Conservation (phyloP, 2,888 invertebrate species). For the Melipona bicolor region DNA sequence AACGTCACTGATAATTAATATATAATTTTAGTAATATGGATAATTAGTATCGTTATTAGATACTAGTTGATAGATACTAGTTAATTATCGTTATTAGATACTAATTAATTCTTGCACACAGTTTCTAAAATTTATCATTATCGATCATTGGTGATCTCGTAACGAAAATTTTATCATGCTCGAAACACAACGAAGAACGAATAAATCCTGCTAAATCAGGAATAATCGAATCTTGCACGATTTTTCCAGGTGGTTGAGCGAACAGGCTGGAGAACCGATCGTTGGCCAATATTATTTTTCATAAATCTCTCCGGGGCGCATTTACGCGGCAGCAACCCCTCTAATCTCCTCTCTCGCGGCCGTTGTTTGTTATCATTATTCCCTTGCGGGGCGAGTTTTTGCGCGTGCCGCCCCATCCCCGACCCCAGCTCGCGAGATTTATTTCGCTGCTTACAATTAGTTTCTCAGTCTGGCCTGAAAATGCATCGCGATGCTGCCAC, state of each 20-base stretch:
- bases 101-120: too few relatives aligned
- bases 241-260: background rate
- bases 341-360: constrained; percentile 28
- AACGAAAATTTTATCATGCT: too few relatives aligned
- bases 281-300: constrained; percentile 45
- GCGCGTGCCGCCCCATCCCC: constrained; percentile 45
- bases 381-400: constrained; percentile 29
- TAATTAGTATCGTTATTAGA: too few relatives aligned
- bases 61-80: too few relatives aligned
- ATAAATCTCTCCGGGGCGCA: constrained; percentile 44
- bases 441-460: constrained; percentile 76
- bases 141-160: too few relatives aligned
- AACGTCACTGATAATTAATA: too few relatives aligned
- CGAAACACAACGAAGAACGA: background rate
- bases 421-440: constrained; percentile 66
- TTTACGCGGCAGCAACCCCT: constrained; percentile 14
- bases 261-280: background rate
- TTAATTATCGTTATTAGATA: too few relatives aligned
- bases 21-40: too few relatives aligned
- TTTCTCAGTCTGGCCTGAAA: constrained; percentile 54
- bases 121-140: too few relatives aligned
- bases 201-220: background rate
- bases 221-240: background rate
- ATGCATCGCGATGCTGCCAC: constrained; percentile 48
- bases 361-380: constrained; percentile 54